These are phyloP conservation scores for Latheticus oryzae DNA, from an alignment of 2,888 invertebrate genomes.

Conservation along the genomic window DNA sequence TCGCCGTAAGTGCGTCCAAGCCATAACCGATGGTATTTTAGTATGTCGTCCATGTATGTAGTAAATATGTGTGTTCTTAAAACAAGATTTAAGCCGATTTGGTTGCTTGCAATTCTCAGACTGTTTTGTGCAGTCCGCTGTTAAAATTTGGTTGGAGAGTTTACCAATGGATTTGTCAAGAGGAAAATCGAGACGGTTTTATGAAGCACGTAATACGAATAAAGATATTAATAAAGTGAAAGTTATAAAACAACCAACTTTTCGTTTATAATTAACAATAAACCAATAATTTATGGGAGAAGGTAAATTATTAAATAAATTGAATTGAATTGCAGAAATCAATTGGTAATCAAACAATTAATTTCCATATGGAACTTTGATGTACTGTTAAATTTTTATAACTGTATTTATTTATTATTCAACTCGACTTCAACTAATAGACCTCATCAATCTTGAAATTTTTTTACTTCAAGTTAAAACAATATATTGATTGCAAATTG, in stretches of 20 bases:
- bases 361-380: too few species aligned
- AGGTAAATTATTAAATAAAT: slow-evolving; percentile 42
- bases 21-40: slow-evolving; percentile 18
- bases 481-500: too few species aligned
- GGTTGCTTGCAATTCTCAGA: slow-evolving; percentile 20
- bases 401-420: too few species aligned
- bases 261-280: slow-evolving; percentile 39
- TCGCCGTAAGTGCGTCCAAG: slow-evolving; percentile 4
- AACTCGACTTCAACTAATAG: too few species aligned
- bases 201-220: not conserved
- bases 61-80: not conserved
- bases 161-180: slow-evolving; percentile 7
- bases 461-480: too few species aligned
- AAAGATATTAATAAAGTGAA: slow-evolving; percentile 33
- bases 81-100: not conserved
- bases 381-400: too few species aligned
- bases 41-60: slow-evolving; percentile 1
- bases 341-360: too few species aligned
- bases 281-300: slow-evolving; percentile 36
- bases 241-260: slow-evolving; percentile 34
- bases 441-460: too few species aligned
- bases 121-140: slow-evolving; percentile 20
- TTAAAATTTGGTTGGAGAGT: slow-evolving; percentile 6
- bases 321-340: slow-evolving; percentile 43
- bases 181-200: slow-evolving; percentile 3